Evolutionary conservation across 92 coral and sea anemone species (phyloP).

Genomic region (Phenganax subtilis): DNA sequence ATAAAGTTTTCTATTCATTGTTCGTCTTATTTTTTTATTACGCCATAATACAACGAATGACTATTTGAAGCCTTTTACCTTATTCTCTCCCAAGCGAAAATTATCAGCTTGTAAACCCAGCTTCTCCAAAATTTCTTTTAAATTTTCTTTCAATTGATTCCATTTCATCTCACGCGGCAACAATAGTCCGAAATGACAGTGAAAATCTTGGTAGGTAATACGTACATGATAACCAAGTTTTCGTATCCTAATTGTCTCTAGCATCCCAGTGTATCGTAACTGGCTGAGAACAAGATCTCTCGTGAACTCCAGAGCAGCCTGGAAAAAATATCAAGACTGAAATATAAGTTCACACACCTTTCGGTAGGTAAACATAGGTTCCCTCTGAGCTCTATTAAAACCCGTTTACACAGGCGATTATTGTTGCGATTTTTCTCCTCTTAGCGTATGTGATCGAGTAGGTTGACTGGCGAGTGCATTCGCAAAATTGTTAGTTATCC

Average conservation of each 20-base stretch:
- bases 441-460: too few species aligned
- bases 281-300: slow-evolving; percentile 94
- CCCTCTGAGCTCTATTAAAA: too few species aligned
- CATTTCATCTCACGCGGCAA: slow-evolving; percentile 58
- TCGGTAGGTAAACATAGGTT: neutral
- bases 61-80: slow-evolving; percentile 43
- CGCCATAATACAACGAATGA: too few species aligned
- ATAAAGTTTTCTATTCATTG: too few species aligned
- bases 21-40: too few species aligned
- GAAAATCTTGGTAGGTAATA: slow-evolving; percentile 75
- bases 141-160: slow-evolving; percentile 48
- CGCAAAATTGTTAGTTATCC: too few species aligned
- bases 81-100: slow-evolving; percentile 74
- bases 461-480: too few species aligned
- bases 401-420: too few species aligned
- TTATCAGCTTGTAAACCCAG: slow-evolving; percentile 67
- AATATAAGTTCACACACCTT: neutral
- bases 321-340: neutral
- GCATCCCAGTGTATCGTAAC: slow-evolving; percentile 95
- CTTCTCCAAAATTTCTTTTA: slow-evolving; percentile 56
- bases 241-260: slow-evolving; percentile 90
- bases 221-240: slow-evolving; percentile 93
- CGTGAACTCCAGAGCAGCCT: slow-evolving; percentile 94
- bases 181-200: slow-evolving; percentile 73
- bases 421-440: too few species aligned